These are phyloP conservation scores for Griposia aprilina DNA, from an alignment of 2,888 invertebrate species.

Conservation along the genomic window DNA sequence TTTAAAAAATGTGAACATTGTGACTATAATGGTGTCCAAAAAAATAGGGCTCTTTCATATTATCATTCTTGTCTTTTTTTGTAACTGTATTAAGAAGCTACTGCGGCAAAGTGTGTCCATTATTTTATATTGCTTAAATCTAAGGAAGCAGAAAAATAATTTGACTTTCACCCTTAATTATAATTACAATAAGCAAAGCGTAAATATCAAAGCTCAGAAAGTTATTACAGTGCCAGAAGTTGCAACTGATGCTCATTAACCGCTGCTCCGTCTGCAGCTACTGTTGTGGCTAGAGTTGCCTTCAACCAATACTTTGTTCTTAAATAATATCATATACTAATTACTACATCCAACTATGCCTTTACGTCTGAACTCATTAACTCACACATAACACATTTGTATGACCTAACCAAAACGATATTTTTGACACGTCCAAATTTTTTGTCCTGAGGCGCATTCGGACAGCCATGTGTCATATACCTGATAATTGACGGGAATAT, in stretches of 20 bases:
- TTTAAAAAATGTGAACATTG: too few relatives aligned
- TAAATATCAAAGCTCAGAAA: neutral
- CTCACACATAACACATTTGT: neutral
- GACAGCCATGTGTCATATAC: slow-evolving; percentile 43
- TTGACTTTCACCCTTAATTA: slow-evolving; percentile 1
- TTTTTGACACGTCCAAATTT: slow-evolving; percentile 37
- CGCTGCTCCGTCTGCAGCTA: too few relatives aligned
- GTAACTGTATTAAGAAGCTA: neutral
- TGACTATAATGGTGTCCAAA: neutral
- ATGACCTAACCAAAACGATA: slow-evolving; percentile 2
- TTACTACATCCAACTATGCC: slow-evolving; percentile 9
- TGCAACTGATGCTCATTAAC: slow-evolving; percentile 14
- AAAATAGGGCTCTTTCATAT: neutral
- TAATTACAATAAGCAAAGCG: slow-evolving; percentile 16
- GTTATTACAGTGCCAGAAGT: neutral
- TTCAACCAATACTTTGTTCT: too few relatives aligned
- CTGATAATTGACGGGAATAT: slow-evolving; percentile 59
- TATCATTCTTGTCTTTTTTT: neutral
- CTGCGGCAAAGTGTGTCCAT: neutral
- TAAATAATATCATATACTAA: neutral
- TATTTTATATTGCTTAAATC: neutral
- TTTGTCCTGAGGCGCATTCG: slow-evolving; percentile 3
- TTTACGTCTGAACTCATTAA: slow-evolving; percentile 11
- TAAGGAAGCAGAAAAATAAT: neutral
- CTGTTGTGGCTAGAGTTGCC: too few relatives aligned